Evolutionary conservation across 2,797 vertebrate genomes (phyloP).

Genomic region (Myoxocephalus aenaeus): DNA sequence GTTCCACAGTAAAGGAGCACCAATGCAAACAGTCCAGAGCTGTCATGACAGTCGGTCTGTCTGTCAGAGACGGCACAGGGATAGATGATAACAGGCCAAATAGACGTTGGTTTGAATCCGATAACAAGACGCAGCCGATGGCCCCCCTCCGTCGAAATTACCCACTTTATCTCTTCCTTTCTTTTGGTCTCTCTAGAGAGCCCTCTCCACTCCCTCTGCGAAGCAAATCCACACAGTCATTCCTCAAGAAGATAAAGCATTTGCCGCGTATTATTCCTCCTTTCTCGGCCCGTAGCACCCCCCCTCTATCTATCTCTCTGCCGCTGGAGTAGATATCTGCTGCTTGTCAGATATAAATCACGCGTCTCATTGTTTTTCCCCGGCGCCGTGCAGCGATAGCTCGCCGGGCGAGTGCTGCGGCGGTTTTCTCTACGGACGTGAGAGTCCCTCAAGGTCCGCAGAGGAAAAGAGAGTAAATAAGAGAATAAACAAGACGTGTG

Average conservation of each 20-base stretch:
- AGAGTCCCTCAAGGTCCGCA: constrained; percentile 21
- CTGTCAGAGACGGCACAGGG: constrained; percentile 7
- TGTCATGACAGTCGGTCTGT: constrained; percentile 6
- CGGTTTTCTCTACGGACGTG: constrained; percentile 38
- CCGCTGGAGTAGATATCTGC: constrained; percentile 31
- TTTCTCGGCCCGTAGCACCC: not conserved
- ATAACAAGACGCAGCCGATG: constrained; percentile 46
- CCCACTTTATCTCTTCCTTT: constrained; percentile 39
- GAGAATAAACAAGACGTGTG: constrained; percentile 11
- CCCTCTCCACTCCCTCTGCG: constrained; percentile 27
- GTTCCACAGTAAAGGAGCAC: constrained; percentile 9
- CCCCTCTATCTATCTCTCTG: constrained; percentile 31
- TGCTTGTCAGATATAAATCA: constrained; percentile 66
- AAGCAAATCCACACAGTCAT: constrained; percentile 51
- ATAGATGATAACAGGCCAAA: constrained; percentile 26
- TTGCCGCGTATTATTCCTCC: constrained; percentile 44
- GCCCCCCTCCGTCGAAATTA: constrained; percentile 33
- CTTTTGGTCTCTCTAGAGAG: constrained; percentile 37
- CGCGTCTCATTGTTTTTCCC: constrained; percentile 57
- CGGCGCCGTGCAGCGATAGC: constrained; percentile 44
- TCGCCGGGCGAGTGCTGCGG: constrained; percentile 13
- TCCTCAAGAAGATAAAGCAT: constrained; percentile 64
- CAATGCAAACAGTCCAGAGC: not conserved
- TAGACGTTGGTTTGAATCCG: constrained; percentile 23
- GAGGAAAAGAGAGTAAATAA: constrained; percentile 21